phyloP scores from a whole-genome alignment of 2,888 invertebrate species.

The Callinectes sapidus region DNA sequence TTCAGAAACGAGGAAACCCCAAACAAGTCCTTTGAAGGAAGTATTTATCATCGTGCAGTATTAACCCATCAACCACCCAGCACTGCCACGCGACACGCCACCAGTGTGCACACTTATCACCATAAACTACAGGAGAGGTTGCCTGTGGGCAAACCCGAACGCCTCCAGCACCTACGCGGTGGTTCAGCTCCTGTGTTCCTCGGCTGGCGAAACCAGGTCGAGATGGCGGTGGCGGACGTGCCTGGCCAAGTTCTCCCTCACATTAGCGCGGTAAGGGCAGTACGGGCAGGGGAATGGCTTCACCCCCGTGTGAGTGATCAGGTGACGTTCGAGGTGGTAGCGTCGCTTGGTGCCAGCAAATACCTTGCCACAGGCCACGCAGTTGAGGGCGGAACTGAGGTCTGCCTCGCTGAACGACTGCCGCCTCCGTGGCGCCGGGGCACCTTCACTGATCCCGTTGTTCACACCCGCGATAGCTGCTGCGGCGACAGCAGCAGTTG shows the following conservation, averaged over 20 bases:
- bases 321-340: conserved; percentile 65
- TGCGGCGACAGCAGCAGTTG: conserved; percentile 27
- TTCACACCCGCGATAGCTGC: conserved; percentile 30
- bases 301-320: conserved; percentile 69
- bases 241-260: conserved; percentile 65
- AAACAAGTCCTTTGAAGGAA: not conserved
- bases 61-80: not conserved
- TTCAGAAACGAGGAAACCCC: not conserved
- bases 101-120: not conserved
- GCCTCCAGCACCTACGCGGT: conserved; percentile 37
- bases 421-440: conserved; percentile 25
- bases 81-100: not conserved
- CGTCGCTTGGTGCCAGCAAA: conserved; percentile 62
- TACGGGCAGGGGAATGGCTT: conserved; percentile 66
- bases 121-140: not conserved
- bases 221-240: conserved; percentile 63
- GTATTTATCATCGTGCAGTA: not conserved
- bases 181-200: conserved; percentile 42
- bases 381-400: conserved; percentile 43
- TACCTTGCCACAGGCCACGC: conserved; percentile 55
- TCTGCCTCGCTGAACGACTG: conserved; percentile 41
- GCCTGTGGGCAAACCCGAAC: not conserved
- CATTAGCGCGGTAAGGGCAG: conserved; percentile 69
- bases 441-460: conserved; percentile 38
- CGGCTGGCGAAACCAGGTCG: not conserved